phyloP scores from a whole-genome alignment of 2,888 invertebrate genomes.

The Meta bourneti region DNA sequence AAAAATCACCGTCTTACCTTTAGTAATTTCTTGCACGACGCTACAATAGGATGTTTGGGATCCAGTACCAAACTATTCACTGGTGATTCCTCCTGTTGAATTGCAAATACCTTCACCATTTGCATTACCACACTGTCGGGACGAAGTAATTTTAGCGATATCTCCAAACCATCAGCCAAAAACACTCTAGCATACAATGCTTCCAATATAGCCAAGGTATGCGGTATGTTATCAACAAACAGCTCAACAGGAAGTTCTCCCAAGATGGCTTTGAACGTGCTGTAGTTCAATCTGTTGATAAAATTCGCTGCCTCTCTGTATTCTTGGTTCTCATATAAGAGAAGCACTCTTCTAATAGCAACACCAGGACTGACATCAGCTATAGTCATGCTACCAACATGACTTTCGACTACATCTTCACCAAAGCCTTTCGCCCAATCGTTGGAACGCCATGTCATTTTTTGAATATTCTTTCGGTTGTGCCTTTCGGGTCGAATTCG shows the following conservation, averaged over 20 bases:
- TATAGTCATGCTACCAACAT: slow-evolving; percentile 79
- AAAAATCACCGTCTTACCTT: slow-evolving; percentile 71
- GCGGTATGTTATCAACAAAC: slow-evolving; percentile 92
- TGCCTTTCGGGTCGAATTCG: slow-evolving; percentile 76
- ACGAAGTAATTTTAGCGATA: slow-evolving; percentile 82
- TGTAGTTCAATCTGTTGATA: slow-evolving; percentile 88
- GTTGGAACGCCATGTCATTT: slow-evolving; percentile 78
- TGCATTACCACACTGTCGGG: slow-evolving; percentile 92
- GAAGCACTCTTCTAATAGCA: slow-evolving; percentile 85
- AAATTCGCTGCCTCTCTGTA: slow-evolving; percentile 94
- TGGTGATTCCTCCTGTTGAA: slow-evolving; percentile 74
- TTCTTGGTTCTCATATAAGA: slow-evolving; percentile 92
- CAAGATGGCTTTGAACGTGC: slow-evolving; percentile 86
- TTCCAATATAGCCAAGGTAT: slow-evolving; percentile 91
- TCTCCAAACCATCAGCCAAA: slow-evolving; percentile 81
- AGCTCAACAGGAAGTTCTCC: slow-evolving; percentile 91
- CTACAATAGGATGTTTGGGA: slow-evolving; percentile 75
- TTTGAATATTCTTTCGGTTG: slow-evolving; percentile 78
- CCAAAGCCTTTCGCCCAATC: slow-evolving; percentile 78
- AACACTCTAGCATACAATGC: slow-evolving; percentile 86
- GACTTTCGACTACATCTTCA: slow-evolving; percentile 64
- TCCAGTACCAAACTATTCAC: slow-evolving; percentile 45
- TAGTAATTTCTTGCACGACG: slow-evolving; percentile 82
- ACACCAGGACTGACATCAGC: slow-evolving; percentile 82
- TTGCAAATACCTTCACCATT: slow-evolving; percentile 88